Evolutionary conservation across 2,888 invertebrate species (phyloP), one percentile per base, ranked within the genome.

Genomic region (Cotesia congregata): DNA sequence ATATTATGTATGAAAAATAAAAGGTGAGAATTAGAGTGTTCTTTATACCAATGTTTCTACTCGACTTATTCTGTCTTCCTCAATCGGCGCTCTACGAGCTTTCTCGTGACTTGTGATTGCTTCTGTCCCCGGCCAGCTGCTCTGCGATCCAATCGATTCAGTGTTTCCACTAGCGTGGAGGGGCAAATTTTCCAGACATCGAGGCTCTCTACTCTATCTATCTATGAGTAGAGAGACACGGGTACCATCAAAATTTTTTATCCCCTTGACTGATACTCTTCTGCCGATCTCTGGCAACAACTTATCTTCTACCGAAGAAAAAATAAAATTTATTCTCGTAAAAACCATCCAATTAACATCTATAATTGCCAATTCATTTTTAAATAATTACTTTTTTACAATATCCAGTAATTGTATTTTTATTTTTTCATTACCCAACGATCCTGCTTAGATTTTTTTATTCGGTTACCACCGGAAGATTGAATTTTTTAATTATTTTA

Each of bases 61-160:
- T 62, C n/a, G 41, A 72, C 39, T 72, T 72, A 40, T 72, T 72
- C 65, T 61, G 65, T 74, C 75, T 75, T 72, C 73, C 72, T 67
- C 74, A 73, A 65, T 64, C 38, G 59, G 62, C 67, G 67, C 41
- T 71, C 68, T 65, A 41, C 65, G 70, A 78, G 72, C 80, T 82
- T 81, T 79, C 82, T 83, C 80, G 80, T 82, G 86, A 85, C 85
- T 86, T 83, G 82, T 85, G 86, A 86, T 86, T 86, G 86, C 85
- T 86, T 85, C 83, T 83, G 85, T 83, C 82, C 82, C 83, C 80
- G 83, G 80, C 83, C 86, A 85, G 85, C 84, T 86, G 86, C 84
- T 85, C 82, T 81, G 75, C 80, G 81, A 84, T 81, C 83, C 81
- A 86, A 86, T 86, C 86, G 84, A 86, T 85, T 85, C 81, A 76